Evolutionary conservation across 2,113 vertebrate genomes (phyloP).

Genomic region (Pygoscelis antarcticus): DNA sequence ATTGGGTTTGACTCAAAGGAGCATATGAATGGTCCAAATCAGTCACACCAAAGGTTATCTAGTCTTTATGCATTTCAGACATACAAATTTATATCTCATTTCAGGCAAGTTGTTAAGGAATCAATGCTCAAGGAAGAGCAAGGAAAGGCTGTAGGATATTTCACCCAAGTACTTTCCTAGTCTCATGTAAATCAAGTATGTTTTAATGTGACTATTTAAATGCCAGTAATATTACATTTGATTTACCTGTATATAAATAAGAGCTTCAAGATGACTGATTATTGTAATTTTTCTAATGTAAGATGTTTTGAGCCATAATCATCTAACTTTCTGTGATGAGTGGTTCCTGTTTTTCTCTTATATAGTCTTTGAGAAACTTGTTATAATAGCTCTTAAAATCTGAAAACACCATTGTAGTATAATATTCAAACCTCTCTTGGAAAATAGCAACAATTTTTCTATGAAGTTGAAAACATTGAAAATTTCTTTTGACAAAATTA

Average conservation of each 20-base stretch:
- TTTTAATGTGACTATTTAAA: not conserved
- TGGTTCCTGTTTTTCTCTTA: not conserved
- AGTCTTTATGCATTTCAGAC: not conserved
- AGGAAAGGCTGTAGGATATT: not conserved
- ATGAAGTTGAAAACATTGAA: not conserved
- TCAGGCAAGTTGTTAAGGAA: not conserved
- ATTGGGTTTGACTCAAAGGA: not conserved
- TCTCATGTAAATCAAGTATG: not conserved
- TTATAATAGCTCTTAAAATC: not conserved
- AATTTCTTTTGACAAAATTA: not conserved
- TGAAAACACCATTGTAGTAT: not conserved
- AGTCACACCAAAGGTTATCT: not conserved
- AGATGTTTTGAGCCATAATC: not conserved
- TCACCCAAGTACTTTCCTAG: not conserved
- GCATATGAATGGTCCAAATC: not conserved
- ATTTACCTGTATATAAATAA: not conserved
- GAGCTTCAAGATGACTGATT: not conserved
- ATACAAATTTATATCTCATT: not conserved
- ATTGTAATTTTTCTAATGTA: not conserved
- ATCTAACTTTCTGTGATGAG: not conserved
- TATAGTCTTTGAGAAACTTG: not conserved
- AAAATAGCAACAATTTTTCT: not conserved
- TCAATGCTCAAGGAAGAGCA: not conserved
- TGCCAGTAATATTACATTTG: not conserved
- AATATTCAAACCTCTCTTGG: not conserved